A percentile compares a stretch with the other conserved stretches of the same genome.
phyloP scores from a whole-genome alignment of 2,113 vertebrate species.

The Campylomormyrus tamandua region DNA sequence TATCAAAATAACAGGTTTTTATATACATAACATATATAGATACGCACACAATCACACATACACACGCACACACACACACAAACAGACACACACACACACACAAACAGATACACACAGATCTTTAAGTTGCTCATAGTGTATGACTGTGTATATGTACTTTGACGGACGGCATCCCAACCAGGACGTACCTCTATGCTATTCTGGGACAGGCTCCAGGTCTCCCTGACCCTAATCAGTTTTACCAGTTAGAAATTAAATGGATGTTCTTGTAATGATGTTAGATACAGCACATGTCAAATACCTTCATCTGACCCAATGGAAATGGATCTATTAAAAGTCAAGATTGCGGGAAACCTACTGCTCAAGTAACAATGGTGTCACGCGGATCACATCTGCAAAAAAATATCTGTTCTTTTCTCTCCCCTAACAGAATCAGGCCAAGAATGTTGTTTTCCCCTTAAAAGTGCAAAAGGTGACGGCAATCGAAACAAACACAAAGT shows the following conservation, averaged over 20 bases:
- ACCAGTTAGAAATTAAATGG: not conserved
- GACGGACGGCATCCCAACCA: not conserved
- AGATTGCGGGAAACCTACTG: not conserved
- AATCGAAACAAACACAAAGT: not conserved
- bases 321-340: not conserved
- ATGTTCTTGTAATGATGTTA: not conserved
- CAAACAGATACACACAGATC: not conserved
- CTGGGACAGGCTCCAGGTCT: not conserved
- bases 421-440: not conserved
- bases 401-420: not conserved
- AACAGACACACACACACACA: not conserved
- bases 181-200: not conserved
- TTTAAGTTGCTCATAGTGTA: not conserved
- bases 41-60: too few relatives aligned
- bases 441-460: not conserved
- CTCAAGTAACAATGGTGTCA: not conserved
- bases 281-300: not conserved
- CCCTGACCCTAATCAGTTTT: not conserved
- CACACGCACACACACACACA: not conserved
- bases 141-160: not conserved
- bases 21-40: not conserved
- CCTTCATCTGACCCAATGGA: not conserved
- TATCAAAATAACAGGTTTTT: not conserved
- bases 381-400: not conserved
- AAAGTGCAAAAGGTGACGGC: constrained; percentile 1